These are phyloP conservation scores for Sus scrofa DNA, from an alignment of 2,113 vertebrate genomes.

Conservation along the genomic window DNA sequence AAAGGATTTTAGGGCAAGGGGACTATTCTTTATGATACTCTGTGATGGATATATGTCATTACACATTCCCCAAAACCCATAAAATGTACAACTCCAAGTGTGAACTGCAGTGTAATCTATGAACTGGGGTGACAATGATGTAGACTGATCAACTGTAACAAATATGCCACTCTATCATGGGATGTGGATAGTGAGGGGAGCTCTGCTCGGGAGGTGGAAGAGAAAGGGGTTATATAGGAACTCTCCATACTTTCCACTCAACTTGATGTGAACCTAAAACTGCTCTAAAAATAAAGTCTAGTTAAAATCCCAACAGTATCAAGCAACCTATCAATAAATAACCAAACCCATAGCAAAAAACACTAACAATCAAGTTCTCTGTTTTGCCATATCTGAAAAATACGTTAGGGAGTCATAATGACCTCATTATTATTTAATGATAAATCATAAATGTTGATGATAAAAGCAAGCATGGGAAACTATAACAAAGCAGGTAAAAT, in stretches of 20 bases:
- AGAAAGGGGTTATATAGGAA: neutral
- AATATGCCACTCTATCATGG: neutral
- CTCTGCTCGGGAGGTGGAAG: neutral
- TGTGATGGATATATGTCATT: neutral
- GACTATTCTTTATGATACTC: neutral
- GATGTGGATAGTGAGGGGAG: neutral
- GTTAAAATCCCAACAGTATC: neutral
- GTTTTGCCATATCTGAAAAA: neutral
- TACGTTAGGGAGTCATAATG: neutral
- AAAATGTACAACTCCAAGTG: neutral
- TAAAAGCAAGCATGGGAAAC: neutral
- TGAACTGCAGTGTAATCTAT: neutral
- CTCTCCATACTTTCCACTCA: neutral
- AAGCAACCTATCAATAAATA: neutral
- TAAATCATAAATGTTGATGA: neutral
- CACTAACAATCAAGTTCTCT: neutral
- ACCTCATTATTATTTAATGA: too few relatives aligned
- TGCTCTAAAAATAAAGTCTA: neutral
- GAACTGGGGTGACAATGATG: neutral
- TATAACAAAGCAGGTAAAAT: neutral
- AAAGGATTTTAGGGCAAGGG: neutral
- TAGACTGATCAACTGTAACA: neutral
- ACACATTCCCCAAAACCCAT: neutral
- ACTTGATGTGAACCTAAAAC: neutral
- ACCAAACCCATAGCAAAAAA: neutral